Percentiles rank a stretch among this genome's conserved stretches.
These are phyloP conservation scores for Deilephila porcellus DNA, from an alignment of 2,888 invertebrate species.

Conservation along the genomic window DNA sequence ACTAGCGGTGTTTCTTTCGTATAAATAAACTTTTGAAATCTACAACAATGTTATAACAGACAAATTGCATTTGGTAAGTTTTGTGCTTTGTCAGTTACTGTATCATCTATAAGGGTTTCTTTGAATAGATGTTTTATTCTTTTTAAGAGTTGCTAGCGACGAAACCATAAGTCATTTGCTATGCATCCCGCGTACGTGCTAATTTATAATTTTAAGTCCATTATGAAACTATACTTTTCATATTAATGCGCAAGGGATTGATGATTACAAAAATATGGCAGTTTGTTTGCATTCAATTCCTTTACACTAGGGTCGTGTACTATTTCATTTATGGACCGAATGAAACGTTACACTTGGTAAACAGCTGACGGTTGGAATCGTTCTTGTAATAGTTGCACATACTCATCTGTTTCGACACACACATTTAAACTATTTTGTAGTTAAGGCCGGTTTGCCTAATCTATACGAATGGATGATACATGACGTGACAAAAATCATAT, in stretches of 20 bases:
- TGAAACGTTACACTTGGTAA: conserved; percentile 28
- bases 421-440: conserved; percentile 64
- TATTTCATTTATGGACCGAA: conserved; percentile 6
- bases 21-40: conserved; percentile 5
- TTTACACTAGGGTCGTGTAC: conserved; percentile 53
- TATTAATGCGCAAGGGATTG: conserved; percentile 7
- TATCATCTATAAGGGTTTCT: conserved; percentile 17
- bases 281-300: conserved; percentile 82
- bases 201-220: not conserved
- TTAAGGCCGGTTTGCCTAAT: conserved; percentile 81
- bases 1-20: conserved; percentile 10
- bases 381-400: conserved; percentile 33
- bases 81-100: conserved; percentile 17
- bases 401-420: conserved; percentile 39
- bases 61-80: conserved; percentile 18
- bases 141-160: conserved; percentile 1
- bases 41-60: conserved; percentile 5
- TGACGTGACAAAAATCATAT: conserved; percentile 59
- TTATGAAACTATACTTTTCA: conserved; percentile 5
- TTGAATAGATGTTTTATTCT: not conserved
- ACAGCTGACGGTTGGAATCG: conserved; percentile 22
- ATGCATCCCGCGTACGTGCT: conserved; percentile 11
- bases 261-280: conserved; percentile 70
- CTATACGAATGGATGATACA: conserved; percentile 71
- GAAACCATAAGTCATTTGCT: conserved; percentile 23